A percentile compares a stretch with the other conserved stretches of the same genome.
These are phyloP conservation scores for Enteromius afrohamiltoni DNA, from an alignment of 2,797 vertebrate species.

Conservation along the genomic window DNA sequence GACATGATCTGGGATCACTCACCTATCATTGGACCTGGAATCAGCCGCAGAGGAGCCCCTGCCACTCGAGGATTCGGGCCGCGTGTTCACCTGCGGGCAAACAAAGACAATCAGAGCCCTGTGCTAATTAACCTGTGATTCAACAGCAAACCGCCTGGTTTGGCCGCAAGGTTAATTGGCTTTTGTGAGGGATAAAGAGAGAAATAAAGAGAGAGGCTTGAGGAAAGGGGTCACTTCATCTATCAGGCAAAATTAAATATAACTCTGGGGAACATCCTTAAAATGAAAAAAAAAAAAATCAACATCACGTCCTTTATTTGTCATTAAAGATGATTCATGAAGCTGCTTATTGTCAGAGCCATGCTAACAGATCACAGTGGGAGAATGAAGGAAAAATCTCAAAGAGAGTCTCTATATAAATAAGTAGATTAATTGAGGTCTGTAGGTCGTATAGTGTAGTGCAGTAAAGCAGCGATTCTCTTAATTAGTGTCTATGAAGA, in stretches of 20 bases:
- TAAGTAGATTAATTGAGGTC: constrained; percentile 81
- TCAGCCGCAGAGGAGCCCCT: constrained; percentile 81
- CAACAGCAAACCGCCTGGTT: constrained; percentile 75
- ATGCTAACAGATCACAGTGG: constrained; percentile 47
- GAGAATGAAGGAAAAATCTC: constrained; percentile 40
- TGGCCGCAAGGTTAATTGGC: constrained; percentile 85
- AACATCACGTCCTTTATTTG: constrained; percentile 53
- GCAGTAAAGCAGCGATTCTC: constrained; percentile 74
- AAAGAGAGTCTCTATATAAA: constrained; percentile 71
- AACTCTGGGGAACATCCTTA: constrained; percentile 42
- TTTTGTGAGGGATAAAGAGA: constrained; percentile 60
- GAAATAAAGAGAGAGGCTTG: constrained; percentile 38
- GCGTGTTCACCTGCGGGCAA: constrained; percentile 89
- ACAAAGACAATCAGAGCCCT: constrained; percentile 57
- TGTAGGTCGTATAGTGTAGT: constrained; percentile 71
- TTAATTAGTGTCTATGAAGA: constrained; percentile 84
- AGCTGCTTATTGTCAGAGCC: constrained; percentile 50
- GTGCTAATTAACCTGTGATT: constrained; percentile 82
- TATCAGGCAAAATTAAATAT: constrained; percentile 49
- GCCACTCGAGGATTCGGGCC: constrained; percentile 86
- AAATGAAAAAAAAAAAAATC: constrained; percentile 33
- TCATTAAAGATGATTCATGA: constrained; percentile 51
- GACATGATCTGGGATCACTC: constrained; percentile 65
- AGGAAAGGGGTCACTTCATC: constrained; percentile 51
- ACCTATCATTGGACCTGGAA: constrained; percentile 92